These are phyloP conservation scores for Smittia sp. DNA, from an alignment of 2,888 invertebrate genomes.

Conservation along the genomic window DNA sequence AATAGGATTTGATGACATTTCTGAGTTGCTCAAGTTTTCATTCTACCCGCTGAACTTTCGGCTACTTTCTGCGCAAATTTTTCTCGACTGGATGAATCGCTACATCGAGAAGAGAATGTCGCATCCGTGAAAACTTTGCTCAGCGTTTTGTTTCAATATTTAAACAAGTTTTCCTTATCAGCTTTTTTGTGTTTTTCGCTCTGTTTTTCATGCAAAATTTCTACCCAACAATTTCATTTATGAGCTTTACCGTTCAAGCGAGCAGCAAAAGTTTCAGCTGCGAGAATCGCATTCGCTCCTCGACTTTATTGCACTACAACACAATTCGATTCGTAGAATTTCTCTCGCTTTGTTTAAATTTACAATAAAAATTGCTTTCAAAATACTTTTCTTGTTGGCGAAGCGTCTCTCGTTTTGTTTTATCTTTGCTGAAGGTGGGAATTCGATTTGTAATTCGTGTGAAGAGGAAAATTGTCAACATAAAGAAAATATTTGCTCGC, in stretches of 20 bases:
- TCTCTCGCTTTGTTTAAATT: constrained; percentile 5
- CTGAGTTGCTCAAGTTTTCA: no score
- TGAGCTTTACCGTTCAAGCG: no score
- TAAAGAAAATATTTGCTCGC: background rate
- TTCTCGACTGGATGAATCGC: constrained; percentile 11
- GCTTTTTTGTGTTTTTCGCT: background rate
- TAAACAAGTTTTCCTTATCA: constrained; percentile 7
- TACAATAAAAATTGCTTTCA: constrained; percentile 12
- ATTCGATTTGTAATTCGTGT: constrained; percentile 2
- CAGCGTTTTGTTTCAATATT: background rate
- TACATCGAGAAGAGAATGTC: background rate
- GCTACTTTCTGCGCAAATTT: background rate
- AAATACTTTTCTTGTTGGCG: constrained; percentile 6
- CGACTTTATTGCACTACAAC: constrained; percentile 17
- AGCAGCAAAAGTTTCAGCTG: background rate
- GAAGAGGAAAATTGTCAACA: constrained; percentile 20
- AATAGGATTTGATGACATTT: no score
- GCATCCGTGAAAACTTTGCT: background rate
- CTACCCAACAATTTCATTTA: background rate
- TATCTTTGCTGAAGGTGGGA: constrained; percentile 15
- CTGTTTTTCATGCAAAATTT: background rate
- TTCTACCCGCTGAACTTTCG: no score
- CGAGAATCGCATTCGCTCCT: background rate
- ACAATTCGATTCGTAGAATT: constrained; percentile 22
- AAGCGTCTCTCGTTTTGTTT: background rate